phyloP scores from a whole-genome alignment of 2,113 vertebrate species.

The Grammomys dolichurus region DNA sequence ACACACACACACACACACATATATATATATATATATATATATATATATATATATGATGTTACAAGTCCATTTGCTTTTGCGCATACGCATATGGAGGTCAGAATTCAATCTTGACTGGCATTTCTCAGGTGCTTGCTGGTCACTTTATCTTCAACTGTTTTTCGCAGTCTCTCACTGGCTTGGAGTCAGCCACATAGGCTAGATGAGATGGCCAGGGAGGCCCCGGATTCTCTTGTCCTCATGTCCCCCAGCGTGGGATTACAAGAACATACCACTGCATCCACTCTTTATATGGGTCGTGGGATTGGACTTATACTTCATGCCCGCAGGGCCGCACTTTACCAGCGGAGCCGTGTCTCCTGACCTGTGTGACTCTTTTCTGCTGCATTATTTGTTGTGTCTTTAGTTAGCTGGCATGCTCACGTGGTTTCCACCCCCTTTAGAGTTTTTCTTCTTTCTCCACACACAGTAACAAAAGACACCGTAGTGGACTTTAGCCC shows the following conservation, averaged over 20 bases:
- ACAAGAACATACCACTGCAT: no score
- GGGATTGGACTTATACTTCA: no score
- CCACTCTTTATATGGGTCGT: background rate
- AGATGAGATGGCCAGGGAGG: no score
- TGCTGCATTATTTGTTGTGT: background rate
- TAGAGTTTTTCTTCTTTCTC: background rate
- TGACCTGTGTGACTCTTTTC: background rate
- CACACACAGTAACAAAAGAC: background rate
- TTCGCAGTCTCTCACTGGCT: background rate
- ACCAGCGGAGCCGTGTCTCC: no score
- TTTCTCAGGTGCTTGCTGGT: background rate
- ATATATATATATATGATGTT: background rate
- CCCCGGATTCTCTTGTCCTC: background rate
- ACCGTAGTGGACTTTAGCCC: background rate
- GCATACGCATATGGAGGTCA: background rate
- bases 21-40: no score
- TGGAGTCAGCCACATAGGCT: background rate
- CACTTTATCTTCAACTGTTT: background rate
- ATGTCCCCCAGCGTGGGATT: no score
- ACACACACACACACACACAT: background rate
- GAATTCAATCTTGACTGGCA: background rate
- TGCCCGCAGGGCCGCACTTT: background rate
- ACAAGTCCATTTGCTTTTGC: background rate
- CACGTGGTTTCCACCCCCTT: fast-evolving
- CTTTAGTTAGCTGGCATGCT: background rate